These are phyloP conservation scores for Diachrysia chrysitis DNA, from an alignment of 2,888 invertebrate genomes.

Conservation along the genomic window DNA sequence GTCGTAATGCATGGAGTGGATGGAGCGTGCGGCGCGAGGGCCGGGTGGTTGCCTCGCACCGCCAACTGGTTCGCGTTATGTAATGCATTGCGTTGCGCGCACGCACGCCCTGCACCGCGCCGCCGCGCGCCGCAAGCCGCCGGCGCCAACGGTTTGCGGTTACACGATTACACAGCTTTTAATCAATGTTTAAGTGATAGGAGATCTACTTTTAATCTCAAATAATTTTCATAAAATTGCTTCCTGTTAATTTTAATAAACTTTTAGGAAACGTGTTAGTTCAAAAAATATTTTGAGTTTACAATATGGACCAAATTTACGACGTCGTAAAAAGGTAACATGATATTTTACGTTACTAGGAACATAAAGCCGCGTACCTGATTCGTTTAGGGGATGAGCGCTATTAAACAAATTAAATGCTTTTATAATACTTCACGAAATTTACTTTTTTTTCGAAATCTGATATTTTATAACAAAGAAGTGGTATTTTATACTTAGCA, in stretches of 20 bases:
- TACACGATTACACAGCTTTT: conserved; percentile 63
- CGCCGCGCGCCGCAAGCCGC: conserved; percentile 47
- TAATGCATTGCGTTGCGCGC: conserved; percentile 69
- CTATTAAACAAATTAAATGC: conserved; percentile 57
- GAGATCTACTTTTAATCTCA: conserved; percentile 26
- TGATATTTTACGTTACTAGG: conserved; percentile 64
- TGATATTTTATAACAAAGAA: conserved; percentile 44
- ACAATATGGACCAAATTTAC: conserved; percentile 36
- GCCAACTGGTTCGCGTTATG: conserved; percentile 82
- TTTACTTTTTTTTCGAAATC: conserved; percentile 43
- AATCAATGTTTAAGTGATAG: conserved; percentile 55
- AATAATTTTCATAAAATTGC: conserved; percentile 6
- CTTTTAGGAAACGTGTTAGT: conserved; percentile 5
- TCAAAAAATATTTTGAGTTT: conserved; percentile 19
- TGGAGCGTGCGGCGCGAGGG: conserved; percentile 47
- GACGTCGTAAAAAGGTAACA: conserved; percentile 61
- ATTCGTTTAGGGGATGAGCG: conserved; percentile 51
- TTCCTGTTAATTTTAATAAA: conserved; percentile 1
- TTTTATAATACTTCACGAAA: conserved; percentile 47
- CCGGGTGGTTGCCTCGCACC: conserved; percentile 58
- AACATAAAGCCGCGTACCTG: conserved; percentile 55
- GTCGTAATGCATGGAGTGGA: conserved; percentile 55
- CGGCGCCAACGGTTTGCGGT: conserved; percentile 73
- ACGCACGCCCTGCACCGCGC: conserved; percentile 51
- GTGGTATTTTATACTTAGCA: neutral